Base-by-base conservation (phyloP, 53 echinoderm and acorn worm genomes). In the Patiria pectinifera region DNA sequence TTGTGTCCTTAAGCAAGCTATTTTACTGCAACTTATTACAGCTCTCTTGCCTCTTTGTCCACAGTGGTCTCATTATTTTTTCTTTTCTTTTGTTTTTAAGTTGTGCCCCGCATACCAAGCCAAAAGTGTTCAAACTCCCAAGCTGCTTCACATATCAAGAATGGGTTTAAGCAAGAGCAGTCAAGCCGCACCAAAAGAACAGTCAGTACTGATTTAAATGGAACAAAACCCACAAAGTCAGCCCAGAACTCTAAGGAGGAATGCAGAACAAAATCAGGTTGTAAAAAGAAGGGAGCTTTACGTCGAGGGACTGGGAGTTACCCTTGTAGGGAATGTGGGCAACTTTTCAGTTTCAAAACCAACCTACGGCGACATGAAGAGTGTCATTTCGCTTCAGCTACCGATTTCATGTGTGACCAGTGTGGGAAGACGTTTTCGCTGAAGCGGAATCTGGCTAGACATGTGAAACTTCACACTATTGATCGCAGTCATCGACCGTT, bases 301-400 rank as follows among this genome's bases (percentile, higher is more conserved):
- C 2, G 4, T 14, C 53, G 82, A 19, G 94, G 85, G 71, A 75
- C 59, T 23, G 94, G 85, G 71, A 75, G 69, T 23, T 94, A 94
- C 92, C 14, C 16, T n/a, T 82, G 82, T n/a, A 12, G 16, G 59
- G 82, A 82, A 43, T 97, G 97, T 46, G 87, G 91, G 46, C 91
- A 94, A 7, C 59, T 63, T 18, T 97, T 97, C 66, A 93, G 87
- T 63, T 95, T 89, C 58, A 95, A 94, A 58, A 69, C 53, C 72
- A 94, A 97, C 43, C 78, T 97, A 0, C 92, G 77, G 11, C 85
- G 95, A 22, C 97, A 97, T 82, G 91, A 94, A 53, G 90, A 93
- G 23, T 89, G 83, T 8, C 97, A 97, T 85, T 93, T 76, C 23
- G 77, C 59, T 8, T 76, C 78, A 76, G 24, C 25, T 25, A 61